phyloP scores from a whole-genome alignment of 2,797 vertebrate genomes.

The Myotis myotis region DNA sequence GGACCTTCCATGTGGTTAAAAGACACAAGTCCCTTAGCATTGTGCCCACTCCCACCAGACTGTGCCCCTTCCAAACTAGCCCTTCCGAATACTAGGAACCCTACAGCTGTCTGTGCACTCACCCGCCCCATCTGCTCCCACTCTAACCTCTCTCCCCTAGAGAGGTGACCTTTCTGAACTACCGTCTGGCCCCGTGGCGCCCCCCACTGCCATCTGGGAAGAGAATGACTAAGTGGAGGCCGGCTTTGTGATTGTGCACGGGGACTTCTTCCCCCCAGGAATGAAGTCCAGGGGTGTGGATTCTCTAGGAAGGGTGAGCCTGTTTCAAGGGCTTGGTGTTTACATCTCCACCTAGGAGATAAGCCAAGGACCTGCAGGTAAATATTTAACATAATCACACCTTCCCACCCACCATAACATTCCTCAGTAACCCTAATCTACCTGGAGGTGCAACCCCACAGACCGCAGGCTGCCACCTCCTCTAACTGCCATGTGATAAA shows the following conservation, averaged over 20 bases:
- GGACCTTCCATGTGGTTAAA: neutral
- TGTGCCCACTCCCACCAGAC: neutral
- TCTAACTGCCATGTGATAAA: neutral
- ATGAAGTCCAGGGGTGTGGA: neutral
- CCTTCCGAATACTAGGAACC: neutral
- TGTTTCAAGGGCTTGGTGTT: slow-evolving; percentile 6
- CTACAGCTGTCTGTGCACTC: neutral
- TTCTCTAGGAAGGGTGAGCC: slow-evolving; percentile 33
- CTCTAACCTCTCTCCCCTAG: neutral
- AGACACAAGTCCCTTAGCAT: neutral
- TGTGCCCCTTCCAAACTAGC: neutral
- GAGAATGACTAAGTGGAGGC: neutral
- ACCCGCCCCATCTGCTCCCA: neutral
- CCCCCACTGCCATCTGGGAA: neutral
- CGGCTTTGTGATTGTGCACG: neutral
- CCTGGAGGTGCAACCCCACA: neutral
- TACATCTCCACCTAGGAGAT: slow-evolving; percentile 63
- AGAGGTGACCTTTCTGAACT: neutral
- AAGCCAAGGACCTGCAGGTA: slow-evolving; percentile 18
- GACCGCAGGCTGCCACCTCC: neutral
- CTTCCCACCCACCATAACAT: neutral
- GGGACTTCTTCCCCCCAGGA: neutral
- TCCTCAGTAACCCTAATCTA: neutral
- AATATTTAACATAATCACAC: slow-evolving; percentile 64
- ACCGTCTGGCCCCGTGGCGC: neutral